Base-by-base conservation (phyloP, 2,797 vertebrate species). In the Dicrostonyx torquatus region DNA sequence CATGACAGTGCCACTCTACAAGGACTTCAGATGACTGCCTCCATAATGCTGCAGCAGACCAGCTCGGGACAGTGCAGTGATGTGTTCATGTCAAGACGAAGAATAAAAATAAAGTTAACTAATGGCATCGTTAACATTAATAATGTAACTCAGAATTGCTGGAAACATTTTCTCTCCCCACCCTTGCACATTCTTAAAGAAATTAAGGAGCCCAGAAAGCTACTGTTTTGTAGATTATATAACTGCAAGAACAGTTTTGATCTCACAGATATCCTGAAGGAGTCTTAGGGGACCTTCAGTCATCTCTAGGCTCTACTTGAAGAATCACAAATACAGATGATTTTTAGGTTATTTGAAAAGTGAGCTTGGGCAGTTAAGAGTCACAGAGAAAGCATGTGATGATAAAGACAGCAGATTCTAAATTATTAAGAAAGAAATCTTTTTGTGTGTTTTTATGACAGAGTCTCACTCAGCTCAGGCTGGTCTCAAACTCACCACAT, bases 311-410 rank as follows among this genome's bases (percentile, higher is more conserved):
- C n/a, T 94, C 80, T 58, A 76, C 37, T 87, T 94, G 89, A 87
- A 95, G 72, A 93, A 87, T 4, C 6, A 31, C 9, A 83, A 50
- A 87, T 43, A 66, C 4, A 94, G 76, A 95, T 84, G 26, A 89
- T 64, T 73, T 87, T 93, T 26, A 88, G 77, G 18, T 96, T 90
- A 83, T 89, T 95, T 94, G 20, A 78, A 93, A 91, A 95, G 88
- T 87, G 66, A 94, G 64, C 50, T 82, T 43, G 78, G 53, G n/a
- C 70, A 95, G 50, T 64, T 93, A 76, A 83, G 86, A 80, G 60
- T 85, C 64, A 94, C 29, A 86, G 79, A 95, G 53, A 70, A 94
- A 87, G 40, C 85, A 86, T 24, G 66, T 31, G 45, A 89, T 78
- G 66, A 55, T 40, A 60, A 93, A 93, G 58, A n/a, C 62, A 84